These are phyloP conservation scores for Luehdorfia chinensis DNA, from an alignment of 1,140 invertebrate genomes.

Conservation along the genomic window DNA sequence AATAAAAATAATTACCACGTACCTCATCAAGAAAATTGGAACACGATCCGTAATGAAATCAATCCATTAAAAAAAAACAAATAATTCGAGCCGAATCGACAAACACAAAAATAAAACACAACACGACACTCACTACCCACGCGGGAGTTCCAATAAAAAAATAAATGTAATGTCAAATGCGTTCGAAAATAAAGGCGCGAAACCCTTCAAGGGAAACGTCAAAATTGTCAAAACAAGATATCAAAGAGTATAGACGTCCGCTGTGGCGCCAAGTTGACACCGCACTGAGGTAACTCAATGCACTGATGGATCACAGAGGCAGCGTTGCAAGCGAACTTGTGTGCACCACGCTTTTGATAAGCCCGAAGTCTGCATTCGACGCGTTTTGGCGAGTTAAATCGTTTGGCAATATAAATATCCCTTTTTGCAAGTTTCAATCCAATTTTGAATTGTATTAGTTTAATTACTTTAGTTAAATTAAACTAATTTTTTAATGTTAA, in stretches of 20 bases:
- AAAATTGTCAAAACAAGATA: conserved; percentile 18
- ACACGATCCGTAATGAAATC: conserved; percentile 10
- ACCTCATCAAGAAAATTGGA: conserved; percentile 2
- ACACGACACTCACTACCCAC: conserved; percentile 9
- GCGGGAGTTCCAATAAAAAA: conserved; percentile 7
- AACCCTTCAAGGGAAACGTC: conserved; percentile 14
- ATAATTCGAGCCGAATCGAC: neutral
- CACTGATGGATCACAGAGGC: conserved; percentile 6
- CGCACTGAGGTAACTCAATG: conserved; percentile 20
- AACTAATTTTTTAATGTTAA: too few species aligned
- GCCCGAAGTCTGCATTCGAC: conserved; percentile 1
- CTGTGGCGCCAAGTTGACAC: conserved; percentile 28
- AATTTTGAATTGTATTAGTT: too few species aligned
- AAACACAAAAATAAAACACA: conserved; percentile 10
- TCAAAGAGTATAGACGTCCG: conserved; percentile 22
- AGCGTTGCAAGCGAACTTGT: conserved; percentile 14
- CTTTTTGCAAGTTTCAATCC: neutral
- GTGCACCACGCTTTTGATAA: conserved; percentile 11
- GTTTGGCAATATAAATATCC: neutral
- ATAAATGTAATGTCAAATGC: conserved; percentile 16
- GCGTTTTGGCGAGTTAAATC: neutral
- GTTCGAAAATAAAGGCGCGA: conserved; percentile 19
- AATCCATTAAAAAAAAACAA: conserved; percentile 9
- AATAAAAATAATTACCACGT: neutral
- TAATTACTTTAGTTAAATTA: too few species aligned